Conservation (phyloP, 2,797 vertebrate genomes). For the Argentina silus region DNA sequence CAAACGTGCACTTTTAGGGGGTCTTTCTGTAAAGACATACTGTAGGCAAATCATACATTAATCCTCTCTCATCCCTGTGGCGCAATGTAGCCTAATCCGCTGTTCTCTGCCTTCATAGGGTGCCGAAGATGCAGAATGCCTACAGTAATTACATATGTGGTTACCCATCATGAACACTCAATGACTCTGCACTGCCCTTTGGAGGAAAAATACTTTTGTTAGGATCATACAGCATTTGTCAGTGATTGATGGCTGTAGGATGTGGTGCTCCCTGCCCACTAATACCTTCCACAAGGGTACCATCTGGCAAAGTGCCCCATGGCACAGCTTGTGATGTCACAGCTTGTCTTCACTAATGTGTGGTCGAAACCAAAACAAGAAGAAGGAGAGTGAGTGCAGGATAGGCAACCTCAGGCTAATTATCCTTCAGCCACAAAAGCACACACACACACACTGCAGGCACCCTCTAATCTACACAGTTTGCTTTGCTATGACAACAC, state of each 20-base stretch:
- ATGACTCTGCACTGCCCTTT: slow-evolving; percentile 32
- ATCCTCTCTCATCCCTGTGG: too few relatives aligned
- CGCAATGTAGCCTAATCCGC: too few relatives aligned
- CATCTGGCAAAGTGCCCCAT: slow-evolving; percentile 60
- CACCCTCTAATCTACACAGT: background rate
- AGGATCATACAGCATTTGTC: slow-evolving; percentile 28
- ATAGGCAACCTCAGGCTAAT: background rate
- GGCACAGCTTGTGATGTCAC: slow-evolving; percentile 16
- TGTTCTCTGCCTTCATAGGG: background rate
- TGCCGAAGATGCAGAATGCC: background rate
- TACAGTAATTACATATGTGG: background rate
- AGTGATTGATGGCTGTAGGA: slow-evolving; percentile 56
- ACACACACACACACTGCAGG: slow-evolving; percentile 4
- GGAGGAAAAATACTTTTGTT: slow-evolving; percentile 31
- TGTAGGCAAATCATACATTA: too few relatives aligned
- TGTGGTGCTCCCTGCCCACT: slow-evolving; percentile 13
- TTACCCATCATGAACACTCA: background rate
- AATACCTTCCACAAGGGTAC: slow-evolving; percentile 30
- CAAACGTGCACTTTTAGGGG: too few relatives aligned
- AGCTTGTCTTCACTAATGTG: slow-evolving; percentile 10
- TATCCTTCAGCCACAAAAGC: background rate
- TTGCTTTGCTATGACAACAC: background rate
- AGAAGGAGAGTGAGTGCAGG: background rate
- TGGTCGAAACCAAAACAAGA: background rate
- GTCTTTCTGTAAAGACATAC: background rate